Evolutionary conservation across 2,888 invertebrate species (phyloP).

Genomic region (Eudemis profundana): DNA sequence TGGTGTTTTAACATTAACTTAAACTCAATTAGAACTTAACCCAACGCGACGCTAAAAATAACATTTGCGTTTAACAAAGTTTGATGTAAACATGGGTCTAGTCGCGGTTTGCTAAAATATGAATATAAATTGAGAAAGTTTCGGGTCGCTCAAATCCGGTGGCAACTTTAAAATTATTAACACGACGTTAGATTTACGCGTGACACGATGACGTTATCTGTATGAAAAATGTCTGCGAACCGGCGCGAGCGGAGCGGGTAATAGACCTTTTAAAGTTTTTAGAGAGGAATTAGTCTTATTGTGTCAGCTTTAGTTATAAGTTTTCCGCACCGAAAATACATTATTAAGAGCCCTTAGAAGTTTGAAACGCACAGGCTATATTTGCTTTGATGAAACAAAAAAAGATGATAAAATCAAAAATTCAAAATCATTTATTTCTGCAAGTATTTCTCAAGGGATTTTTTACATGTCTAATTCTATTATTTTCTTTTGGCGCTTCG

Average conservation of each 20-base stretch:
- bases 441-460: too few species aligned
- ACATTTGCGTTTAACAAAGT: conserved; percentile 52
- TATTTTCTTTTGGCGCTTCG: too few species aligned
- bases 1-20: neutral
- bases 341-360: too few species aligned
- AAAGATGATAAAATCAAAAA: too few species aligned
- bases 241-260: conserved; percentile 23
- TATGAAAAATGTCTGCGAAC: conserved; percentile 51
- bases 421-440: too few species aligned
- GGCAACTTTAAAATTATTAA: conserved; percentile 78
- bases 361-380: too few species aligned
- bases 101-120: conserved; percentile 78
- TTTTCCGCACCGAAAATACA: neutral
- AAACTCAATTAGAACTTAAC: conserved; percentile 25
- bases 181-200: conserved; percentile 63
- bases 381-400: too few species aligned
- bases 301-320: neutral
- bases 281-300: neutral
- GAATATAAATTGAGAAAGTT: conserved; percentile 82
- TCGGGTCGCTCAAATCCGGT: conserved; percentile 71
- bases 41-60: conserved; percentile 28
- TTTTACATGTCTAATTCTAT: too few species aligned
- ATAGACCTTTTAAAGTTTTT: conserved; percentile 14
- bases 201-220: conserved; percentile 52
- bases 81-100: conserved; percentile 68